Evolutionary conservation across 2,888 invertebrate species (phyloP), one percentile per base, ranked within the genome.

Genomic region (Diaphora mendica): DNA sequence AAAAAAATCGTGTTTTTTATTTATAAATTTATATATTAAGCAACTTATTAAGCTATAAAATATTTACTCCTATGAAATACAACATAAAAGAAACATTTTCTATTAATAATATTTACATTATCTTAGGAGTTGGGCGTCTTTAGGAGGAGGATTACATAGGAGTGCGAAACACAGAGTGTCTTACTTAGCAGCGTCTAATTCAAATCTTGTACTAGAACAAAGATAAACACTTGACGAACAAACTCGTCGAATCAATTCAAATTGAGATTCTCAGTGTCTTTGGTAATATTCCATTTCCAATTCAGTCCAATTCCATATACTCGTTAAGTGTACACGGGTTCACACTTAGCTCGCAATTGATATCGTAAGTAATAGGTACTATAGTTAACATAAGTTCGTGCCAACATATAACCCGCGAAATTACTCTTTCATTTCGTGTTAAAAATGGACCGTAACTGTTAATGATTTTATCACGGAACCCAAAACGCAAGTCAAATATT

Each of bases 401-500:
- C 13, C 11, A n/a, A 59, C 26, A 13, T 26, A 59, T 59, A 26
- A 15, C 0, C 9, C 7, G 13, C 13, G n/a, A 48, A 48, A 48
- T 15, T 48, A 48, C 48, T 20, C 20, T 48, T 48, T 48, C 3
- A 20, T 48, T 20, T 48, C 20, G 4, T 44, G 44, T 48, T 48
- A 48, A 20, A 48, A 48, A 20, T 48, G 17, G 7, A 48, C 17
- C 48, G 2, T 20, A 48, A 48, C 3, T 48, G 5, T 20, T 48
- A 48, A 48, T 48, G 20, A 48, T 70, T 62, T 70, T 30, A 20
- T 44, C 17, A n/a, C 35, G 26, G 23, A 35, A 48, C 30, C 23
- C 17, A 62, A 35, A 69, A 77, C 73, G 3, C 48, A 64, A 68
- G 59, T 73, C 55, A 59, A 71, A 72, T 77, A 67, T 73, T 76